Percentiles rank a stretch among this genome's conserved stretches.
Conservation (phyloP, 2,113 vertebrate species). For the Engraulis encrasicolus region DNA sequence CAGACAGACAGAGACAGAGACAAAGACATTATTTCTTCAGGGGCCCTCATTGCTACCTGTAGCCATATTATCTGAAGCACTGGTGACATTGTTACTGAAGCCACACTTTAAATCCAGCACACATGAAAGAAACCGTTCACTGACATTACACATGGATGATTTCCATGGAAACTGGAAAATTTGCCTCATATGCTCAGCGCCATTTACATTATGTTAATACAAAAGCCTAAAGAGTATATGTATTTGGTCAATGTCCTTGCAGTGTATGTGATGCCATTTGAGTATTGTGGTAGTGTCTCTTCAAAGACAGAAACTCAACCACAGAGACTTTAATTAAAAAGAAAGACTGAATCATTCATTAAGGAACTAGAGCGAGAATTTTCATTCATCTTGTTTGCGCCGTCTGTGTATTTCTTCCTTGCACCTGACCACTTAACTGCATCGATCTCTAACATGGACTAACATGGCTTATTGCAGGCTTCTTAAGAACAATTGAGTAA, state of each 20-base stretch:
- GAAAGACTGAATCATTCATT: neutral
- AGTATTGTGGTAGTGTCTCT: neutral
- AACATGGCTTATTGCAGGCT: neutral
- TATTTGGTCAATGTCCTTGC: neutral
- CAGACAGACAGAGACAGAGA: neutral
- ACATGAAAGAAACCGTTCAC: neutral
- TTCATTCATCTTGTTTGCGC: neutral
- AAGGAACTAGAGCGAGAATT: neutral
- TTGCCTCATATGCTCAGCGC: neutral
- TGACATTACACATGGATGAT: neutral
- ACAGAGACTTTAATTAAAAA: neutral
- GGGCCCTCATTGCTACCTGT: neutral
- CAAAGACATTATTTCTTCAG: neutral
- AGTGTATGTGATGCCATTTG: neutral
- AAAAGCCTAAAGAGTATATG: neutral
- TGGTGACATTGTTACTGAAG: neutral
- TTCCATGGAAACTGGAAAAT: neutral
- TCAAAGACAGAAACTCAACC: neutral
- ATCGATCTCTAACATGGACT: constrained; percentile 18
- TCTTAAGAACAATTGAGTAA: neutral
- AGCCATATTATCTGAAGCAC: neutral
- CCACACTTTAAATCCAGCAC: neutral
- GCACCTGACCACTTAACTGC: neutral
- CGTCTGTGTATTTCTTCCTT: neutral
- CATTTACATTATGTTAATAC: neutral